Conservation (phyloP, 2,113 vertebrate genomes). For the Eudyptes chrysolophus region DNA sequence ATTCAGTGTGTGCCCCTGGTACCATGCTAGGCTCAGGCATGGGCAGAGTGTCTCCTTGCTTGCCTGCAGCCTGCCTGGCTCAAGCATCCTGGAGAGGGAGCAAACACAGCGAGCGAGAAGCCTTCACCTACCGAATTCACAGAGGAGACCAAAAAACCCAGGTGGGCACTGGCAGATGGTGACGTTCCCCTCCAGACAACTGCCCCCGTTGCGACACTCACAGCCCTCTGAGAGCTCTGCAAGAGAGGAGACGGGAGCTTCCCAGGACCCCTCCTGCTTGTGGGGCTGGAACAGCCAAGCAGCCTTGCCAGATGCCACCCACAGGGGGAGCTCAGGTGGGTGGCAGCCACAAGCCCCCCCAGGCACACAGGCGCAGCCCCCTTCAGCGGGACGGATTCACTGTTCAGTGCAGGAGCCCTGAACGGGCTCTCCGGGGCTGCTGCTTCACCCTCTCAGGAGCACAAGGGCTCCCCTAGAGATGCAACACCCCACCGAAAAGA, state of each 20-base stretch:
- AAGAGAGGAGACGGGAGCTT: neutral
- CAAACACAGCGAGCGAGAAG: neutral
- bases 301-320: neutral
- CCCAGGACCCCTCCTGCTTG: neutral
- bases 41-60: neutral
- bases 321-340: neutral
- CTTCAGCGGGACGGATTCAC: neutral
- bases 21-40: neutral
- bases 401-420: neutral
- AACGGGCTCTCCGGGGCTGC: neutral
- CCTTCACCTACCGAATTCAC: conserved; percentile 89
- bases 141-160: conserved; percentile 90
- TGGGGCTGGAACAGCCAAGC: neutral
- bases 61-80: neutral
- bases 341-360: neutral
- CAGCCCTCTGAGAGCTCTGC: conserved; percentile 79
- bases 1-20: neutral
- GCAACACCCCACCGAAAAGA: accelerated
- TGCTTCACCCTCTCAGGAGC: neutral
- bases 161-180: conserved; percentile 89
- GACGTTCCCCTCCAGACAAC: conserved; percentile 83
- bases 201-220: conserved; percentile 89
- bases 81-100: neutral
- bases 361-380: neutral
- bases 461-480: neutral